Evolutionary conservation across 2,888 invertebrate species (phyloP).

Genomic region (Lamproptera curius): DNA sequence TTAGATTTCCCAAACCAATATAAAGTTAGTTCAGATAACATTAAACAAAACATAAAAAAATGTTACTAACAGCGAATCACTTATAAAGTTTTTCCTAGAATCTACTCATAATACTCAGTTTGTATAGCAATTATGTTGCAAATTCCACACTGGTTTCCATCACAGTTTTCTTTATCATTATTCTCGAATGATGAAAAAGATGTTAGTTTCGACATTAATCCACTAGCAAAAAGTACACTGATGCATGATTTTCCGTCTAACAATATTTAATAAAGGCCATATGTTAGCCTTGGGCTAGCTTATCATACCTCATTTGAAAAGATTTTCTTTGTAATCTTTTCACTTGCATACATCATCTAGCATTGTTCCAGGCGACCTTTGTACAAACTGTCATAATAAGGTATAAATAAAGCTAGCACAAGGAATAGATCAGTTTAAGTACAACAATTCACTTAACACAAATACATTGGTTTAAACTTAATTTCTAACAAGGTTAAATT

Average conservation of each 20-base stretch:
- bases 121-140: constrained; percentile 60
- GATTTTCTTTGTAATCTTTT: constrained; percentile 44
- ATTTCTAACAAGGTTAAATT: not conserved
- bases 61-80: constrained; percentile 72
- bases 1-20: constrained; percentile 63
- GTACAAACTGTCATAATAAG: constrained; percentile 64
- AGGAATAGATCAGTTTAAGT: constrained; percentile 40
- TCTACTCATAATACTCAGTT: constrained; percentile 73
- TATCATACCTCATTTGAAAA: constrained; percentile 54
- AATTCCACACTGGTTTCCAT: constrained; percentile 67
- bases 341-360: constrained; percentile 71
- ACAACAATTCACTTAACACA: constrained; percentile 40
- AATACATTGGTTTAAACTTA: not conserved
- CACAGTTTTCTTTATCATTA: constrained; percentile 69
- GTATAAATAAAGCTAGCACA: constrained; percentile 60
- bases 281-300: constrained; percentile 56
- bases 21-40: constrained; percentile 72
- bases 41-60: constrained; percentile 70
- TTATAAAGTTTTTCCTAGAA: constrained; percentile 62
- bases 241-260: constrained; percentile 64
- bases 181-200: constrained; percentile 61
- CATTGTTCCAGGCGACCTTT: constrained; percentile 64
- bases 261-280: constrained; percentile 51
- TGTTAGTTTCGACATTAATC: constrained; percentile 50
- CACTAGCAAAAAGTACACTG: constrained; percentile 62